Conservation (phyloP, 2,797 vertebrate species). For the Semaprochilodus insignis region DNA sequence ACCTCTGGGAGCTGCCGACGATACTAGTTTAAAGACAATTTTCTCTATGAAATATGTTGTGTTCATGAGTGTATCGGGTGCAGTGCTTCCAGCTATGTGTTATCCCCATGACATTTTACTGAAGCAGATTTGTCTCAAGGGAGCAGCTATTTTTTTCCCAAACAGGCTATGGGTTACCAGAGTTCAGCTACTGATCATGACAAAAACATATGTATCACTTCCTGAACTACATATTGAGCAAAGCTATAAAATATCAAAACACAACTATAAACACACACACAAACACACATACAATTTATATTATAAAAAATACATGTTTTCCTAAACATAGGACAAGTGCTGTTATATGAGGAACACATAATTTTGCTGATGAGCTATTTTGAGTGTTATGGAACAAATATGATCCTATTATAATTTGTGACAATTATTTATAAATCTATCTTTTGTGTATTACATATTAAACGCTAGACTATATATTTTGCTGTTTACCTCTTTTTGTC, state of each 20-base stretch:
- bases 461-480: neutral
- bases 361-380: neutral
- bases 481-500: neutral
- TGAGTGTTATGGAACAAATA: neutral
- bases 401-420: neutral
- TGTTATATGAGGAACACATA: neutral
- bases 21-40: conserved; percentile 6
- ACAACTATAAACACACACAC: no score
- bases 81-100: conserved; percentile 11
- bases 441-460: no score
- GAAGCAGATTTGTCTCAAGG: conserved; percentile 30
- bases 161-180: conserved; percentile 31
- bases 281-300: no score
- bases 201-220: neutral
- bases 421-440: neutral
- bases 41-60: conserved; percentile 14
- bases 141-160: conserved; percentile 37
- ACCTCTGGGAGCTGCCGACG: neutral
- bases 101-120: conserved; percentile 31
- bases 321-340: neutral
- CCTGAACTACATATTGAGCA: neutral
- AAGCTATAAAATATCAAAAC: neutral
- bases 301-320: neutral
- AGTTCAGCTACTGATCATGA: conserved; percentile 23
- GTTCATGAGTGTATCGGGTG: neutral